Evolutionary conservation across 2,888 invertebrate species (phyloP), one percentile per base, ranked within the genome.

Genomic region (Thysanoteuthis rhombus): DNA sequence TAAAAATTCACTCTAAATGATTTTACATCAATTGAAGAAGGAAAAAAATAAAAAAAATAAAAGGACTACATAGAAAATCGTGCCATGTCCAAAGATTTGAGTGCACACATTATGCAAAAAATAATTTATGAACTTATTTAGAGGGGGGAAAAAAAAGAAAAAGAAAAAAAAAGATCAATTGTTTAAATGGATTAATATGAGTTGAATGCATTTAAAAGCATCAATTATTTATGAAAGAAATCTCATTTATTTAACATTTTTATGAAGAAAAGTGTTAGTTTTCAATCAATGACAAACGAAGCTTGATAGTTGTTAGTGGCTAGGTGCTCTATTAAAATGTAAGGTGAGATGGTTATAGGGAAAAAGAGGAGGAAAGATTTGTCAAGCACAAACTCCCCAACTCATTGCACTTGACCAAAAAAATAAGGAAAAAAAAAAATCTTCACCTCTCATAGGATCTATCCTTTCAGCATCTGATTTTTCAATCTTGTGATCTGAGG

Each of bases 401-500:
- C 75, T 75, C 36, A n/a, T 75, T 75, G n/a, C n/a, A 75, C 75
- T 75, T 75, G 36, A 75, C n/a, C 16, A n/a, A 75, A 75, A n/a
- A 40, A 90, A 40, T n/a, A 40, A 28, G 38, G 38, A 42, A 91
- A 91, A 91, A 91, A 91, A 40, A 45, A 92, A 42, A 19, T 92
- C 40, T 92, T 92, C 92, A 92, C 92, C 92, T 92, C 92, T 92
- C 92, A 92, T 92, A 92, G 92, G 92, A 92, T 92, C 92, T 92
- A 92, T 92, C 92, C 92, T 92, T 32, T 92, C 92, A 92, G 92
- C 92, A 40, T 92, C 92, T 92, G 92, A 92, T 92, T 92, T 92
- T 92, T 92, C 92, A 92, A 92, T 92, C 92, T 45, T 92, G 92
- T 92, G 92, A 92, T 92, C 92, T 92, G 92, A 92, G 92, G 92